phyloP scores from a whole-genome alignment of 2,113 vertebrate genomes.

The Pandion haliaetus region DNA sequence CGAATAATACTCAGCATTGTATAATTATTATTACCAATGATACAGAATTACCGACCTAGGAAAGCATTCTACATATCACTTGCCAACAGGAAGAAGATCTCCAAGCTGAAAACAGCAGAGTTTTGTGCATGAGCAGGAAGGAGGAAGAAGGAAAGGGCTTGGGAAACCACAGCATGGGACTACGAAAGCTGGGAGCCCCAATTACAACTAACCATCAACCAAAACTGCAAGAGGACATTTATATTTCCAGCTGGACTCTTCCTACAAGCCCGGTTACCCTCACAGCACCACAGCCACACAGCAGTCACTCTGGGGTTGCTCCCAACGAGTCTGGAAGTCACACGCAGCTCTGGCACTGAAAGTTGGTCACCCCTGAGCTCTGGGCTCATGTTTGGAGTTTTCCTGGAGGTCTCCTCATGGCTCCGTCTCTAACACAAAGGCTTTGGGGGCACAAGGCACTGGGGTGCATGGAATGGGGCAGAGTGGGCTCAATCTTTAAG shows the following conservation, averaged over 20 bases:
- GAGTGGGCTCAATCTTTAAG: not conserved
- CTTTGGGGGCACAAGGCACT: not conserved
- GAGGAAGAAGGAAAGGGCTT: not conserved
- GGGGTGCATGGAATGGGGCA: not conserved
- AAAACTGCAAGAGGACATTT: not conserved
- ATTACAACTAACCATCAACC: not conserved
- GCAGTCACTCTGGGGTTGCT: not conserved
- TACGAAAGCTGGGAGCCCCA: not conserved
- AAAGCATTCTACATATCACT: not conserved
- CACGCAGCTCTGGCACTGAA: not conserved
- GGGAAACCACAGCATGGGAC: accelerated
- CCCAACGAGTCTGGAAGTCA: not conserved
- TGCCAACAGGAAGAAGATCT: not conserved
- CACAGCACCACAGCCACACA: not conserved
- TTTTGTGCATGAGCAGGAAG: not conserved
- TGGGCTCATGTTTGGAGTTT: not conserved
- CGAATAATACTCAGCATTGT: not conserved
- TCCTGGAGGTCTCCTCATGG: not conserved
- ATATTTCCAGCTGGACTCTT: not conserved
- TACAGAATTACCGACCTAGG: not conserved
- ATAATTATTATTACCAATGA: not conserved
- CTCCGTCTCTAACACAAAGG: not conserved
- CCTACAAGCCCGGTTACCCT: not conserved
- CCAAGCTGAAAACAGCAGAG: not conserved
- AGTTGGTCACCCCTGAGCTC: not conserved